Base-by-base conservation (phyloP, 2,113 vertebrate species). In the Ellobius talpinus region DNA sequence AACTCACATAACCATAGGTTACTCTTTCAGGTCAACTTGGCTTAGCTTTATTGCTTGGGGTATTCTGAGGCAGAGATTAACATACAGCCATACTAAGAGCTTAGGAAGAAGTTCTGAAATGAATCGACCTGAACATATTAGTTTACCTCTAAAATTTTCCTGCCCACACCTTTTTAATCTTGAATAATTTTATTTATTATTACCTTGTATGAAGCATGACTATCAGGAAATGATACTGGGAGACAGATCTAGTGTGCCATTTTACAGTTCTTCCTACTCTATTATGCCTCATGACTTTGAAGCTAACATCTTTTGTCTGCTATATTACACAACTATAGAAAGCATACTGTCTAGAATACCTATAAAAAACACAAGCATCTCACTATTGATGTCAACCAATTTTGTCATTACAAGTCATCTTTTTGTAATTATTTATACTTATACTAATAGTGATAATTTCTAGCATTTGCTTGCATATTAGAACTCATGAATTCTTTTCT, bases 351-450 rank as follows among this genome's bases (percentile, higher is more conserved):
- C 65, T 11, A 76, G 0, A 13, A 7, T 14, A 81, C 65, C 65
- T 61, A 70, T 52, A 73, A 52, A 77, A 86, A 92, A 8, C 45
- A 52, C 2, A 52, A 23, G 84, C 50, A 72, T 42, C 4, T 77
- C 19, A 26, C 39, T 10, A 58, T 36, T 82, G 19, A n/a, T 84
- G 50, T 81, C 5, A 16, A 74, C 8, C 13, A 72, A 87, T 4
- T 33, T 93, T 91, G 23, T 91, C 23, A 33, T 55, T 81, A 8
- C 9, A 90, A 88, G 14, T 24, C 58, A 81, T 45, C 81, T 39
- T 23, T 81, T 95, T 86, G 42, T 13, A 77, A 55, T n/a, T 92
- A 42, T 47, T 91, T 89, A 63, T 93, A 23, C n/a, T 50, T 65
- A 52, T 13, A 55, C 13, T 70, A 55, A 26, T n/a, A 61, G 3